Evolutionary conservation across 2,888 invertebrate genomes (phyloP), one percentile per base, ranked within the genome.

Genomic region (Diloba caeruleocephala): DNA sequence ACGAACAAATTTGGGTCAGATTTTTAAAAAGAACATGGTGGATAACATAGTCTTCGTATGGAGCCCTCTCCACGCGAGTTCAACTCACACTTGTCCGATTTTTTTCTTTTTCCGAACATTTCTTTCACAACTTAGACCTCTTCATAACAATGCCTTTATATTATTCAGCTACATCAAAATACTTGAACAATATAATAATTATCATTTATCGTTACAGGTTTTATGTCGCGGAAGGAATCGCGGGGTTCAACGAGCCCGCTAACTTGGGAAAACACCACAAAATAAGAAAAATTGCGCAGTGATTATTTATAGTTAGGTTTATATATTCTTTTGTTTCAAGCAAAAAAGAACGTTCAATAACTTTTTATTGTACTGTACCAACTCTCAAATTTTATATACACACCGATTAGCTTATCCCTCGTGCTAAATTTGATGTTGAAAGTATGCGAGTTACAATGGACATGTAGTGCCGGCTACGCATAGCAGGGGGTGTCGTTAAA

Each of bases 101-200:
- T 7, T 2, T 7, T 12, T 15, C 5, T 1, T 26, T 19, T 33
- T 17, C 12, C 13, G 1, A 17, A 38, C 53, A 42, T 5, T 38
- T 19, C 54, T 48, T 68, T 63, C 60, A 0, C 73, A 31, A 56
- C 78, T 81, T 81, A 58, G 1, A 55, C 79, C 81, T 38, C 51
- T 55, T 57, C 38, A 59, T 59, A 80, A 81, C 80, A 78, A 74
- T 72, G 79, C 72, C 83, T 82, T 84, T 88, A 88, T 86, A 87
- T 89, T 86, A 87, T 89, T 87, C 87, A 83, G 84, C 90, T 88
- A 89, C 89, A 89, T 84, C 83, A 85, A 85, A 89, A 92, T 84
- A 90, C 88, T 91, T 90, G 85, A 92, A 90, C 92, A 92, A 92
- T 93, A 92, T 90, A 90, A 92, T 92, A 91, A 92, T 92, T 92